Evolutionary conservation across 2,113 vertebrate genomes (phyloP).

Genomic region (Podocnemis expansa): DNA sequence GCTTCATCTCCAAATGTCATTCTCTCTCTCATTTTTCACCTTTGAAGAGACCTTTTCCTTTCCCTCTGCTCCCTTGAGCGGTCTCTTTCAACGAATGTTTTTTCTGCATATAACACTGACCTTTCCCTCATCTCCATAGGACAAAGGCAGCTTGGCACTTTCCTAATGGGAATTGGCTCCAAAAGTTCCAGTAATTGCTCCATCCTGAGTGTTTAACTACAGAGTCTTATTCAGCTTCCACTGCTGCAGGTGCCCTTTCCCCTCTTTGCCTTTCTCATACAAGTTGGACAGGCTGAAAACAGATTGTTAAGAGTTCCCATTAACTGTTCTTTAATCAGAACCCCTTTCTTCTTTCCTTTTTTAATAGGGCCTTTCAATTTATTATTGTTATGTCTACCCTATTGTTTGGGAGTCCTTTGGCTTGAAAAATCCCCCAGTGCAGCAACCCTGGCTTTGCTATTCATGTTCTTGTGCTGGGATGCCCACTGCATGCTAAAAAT

Average conservation of each 20-base stretch:
- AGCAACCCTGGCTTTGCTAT: neutral
- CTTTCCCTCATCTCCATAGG: slow-evolving; percentile 35
- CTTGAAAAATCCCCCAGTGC: neutral
- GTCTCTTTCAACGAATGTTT: neutral
- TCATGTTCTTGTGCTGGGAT: neutral
- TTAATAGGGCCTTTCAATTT: rapidly evolving
- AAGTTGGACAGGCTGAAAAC: neutral
- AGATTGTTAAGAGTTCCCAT: slow-evolving; percentile 37
- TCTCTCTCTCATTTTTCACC: slow-evolving; percentile 18
- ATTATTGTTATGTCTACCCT: neutral
- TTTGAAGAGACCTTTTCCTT: slow-evolving; percentile 9
- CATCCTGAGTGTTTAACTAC: slow-evolving; percentile 1
- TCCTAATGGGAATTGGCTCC: neutral
- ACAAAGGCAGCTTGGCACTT: slow-evolving; percentile 27
- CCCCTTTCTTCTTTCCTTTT: neutral
- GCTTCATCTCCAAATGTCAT: neutral
- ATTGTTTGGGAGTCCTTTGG: neutral
- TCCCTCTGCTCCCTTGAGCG: neutral
- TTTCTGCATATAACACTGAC: slow-evolving; percentile 18
- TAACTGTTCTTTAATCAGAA: neutral
- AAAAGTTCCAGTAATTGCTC: slow-evolving; percentile 49
- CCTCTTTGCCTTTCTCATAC: neutral
- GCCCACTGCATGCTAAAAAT: neutral
- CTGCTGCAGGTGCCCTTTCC: neutral
- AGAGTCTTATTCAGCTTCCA: neutral